Conservation (phyloP, 2,113 vertebrate genomes). For the Verasper variegatus region DNA sequence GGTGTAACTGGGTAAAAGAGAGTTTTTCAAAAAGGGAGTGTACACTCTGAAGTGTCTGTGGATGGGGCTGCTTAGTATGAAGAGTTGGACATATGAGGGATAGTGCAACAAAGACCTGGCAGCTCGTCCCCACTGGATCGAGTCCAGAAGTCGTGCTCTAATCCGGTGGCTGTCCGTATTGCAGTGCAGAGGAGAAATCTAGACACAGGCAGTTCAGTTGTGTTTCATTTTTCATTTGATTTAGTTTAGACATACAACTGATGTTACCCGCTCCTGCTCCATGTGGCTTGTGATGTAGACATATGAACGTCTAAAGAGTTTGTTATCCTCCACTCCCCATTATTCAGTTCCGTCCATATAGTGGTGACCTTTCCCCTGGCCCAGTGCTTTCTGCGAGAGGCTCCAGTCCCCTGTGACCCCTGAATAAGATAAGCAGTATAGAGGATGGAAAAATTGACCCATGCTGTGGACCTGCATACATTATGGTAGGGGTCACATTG, state of each 20-base stretch:
- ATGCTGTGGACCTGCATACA: slow-evolving; percentile 7
- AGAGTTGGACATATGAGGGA: slow-evolving; percentile 15
- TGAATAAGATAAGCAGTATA: slow-evolving; percentile 19
- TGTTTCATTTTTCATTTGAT: slow-evolving; percentile 29
- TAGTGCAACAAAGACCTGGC: slow-evolving; percentile 13
- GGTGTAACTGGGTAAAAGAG: slow-evolving; percentile 10
- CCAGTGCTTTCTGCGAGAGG: slow-evolving; percentile 11
- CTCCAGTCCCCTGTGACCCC: slow-evolving; percentile 11
- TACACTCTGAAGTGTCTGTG: neutral
- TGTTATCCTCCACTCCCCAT: slow-evolving; percentile 16
- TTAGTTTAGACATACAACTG: slow-evolving; percentile 11
- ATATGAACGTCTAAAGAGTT: slow-evolving; percentile 11
- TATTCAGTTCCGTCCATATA: slow-evolving; percentile 23
- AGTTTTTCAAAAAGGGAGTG: neutral
- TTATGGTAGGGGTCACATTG: slow-evolving; percentile 1
- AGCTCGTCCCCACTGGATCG: slow-evolving; percentile 33
- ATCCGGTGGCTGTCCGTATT: slow-evolving; percentile 7
- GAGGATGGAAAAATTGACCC: slow-evolving; percentile 15
- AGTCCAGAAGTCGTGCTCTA: slow-evolving; percentile 38
- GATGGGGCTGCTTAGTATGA: neutral
- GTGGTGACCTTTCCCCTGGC: slow-evolving; percentile 12
- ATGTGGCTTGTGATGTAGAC: slow-evolving; percentile 2
- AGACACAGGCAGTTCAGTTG: neutral
- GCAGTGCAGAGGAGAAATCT: slow-evolving; percentile 24
- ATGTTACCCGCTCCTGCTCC: slow-evolving; percentile 20